These are phyloP conservation scores for Lepidotrigona ventralis DNA, from an alignment of 1,140 invertebrate genomes.

Conservation along the genomic window DNA sequence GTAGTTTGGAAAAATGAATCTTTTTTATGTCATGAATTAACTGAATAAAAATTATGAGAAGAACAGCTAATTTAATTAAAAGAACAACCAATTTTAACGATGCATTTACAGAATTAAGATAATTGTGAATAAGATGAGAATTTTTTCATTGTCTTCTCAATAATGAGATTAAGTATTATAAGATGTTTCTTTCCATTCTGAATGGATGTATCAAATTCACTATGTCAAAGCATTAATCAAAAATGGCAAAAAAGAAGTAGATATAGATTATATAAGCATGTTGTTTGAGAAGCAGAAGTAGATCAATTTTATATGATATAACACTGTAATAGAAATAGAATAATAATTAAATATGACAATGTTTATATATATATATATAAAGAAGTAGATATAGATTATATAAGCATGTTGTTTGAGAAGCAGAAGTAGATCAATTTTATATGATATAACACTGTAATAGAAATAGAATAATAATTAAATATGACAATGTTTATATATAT, in stretches of 20 bases:
- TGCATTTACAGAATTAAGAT: background rate
- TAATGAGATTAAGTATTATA: background rate
- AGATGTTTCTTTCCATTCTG: background rate
- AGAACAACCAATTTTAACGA: background rate
- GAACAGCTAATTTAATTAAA: too few species aligned
- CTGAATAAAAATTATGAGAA: background rate
- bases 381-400: constrained; percentile 15
- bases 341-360: background rate
- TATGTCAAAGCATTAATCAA: background rate
- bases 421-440: background rate
- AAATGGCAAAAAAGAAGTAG: background rate
- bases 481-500: background rate
- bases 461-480: background rate
- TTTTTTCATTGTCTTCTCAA: background rate
- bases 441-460: background rate
- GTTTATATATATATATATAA: too few species aligned
- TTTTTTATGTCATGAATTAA: background rate
- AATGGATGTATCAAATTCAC: background rate
- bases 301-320: background rate
- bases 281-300: background rate
- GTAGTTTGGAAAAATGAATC: background rate
- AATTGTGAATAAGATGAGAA: background rate
- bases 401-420: constrained; percentile 19
- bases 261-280: constrained; percentile 38
- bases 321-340: background rate